Conservation (phyloP, 2,113 vertebrate species). For the Malurus elegans region DNA sequence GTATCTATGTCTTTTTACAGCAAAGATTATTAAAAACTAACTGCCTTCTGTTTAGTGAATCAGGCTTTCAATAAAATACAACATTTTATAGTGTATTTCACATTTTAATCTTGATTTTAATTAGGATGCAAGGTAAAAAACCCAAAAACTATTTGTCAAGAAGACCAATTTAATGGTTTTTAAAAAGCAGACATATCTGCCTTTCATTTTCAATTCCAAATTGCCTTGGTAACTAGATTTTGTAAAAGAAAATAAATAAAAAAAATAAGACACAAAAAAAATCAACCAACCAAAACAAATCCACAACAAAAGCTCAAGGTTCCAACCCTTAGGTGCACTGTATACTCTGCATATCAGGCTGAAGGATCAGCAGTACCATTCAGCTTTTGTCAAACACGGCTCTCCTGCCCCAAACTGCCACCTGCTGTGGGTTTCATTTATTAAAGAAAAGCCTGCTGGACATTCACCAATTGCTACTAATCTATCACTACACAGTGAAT, state of each 20-base stretch:
- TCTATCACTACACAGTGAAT: neutral
- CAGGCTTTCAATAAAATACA: neutral
- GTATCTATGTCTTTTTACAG: neutral
- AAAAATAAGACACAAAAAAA: neutral
- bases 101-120: neutral
- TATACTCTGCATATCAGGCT: conserved; percentile 1
- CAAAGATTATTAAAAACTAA: conserved; percentile 1
- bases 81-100: neutral
- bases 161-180: neutral
- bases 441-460: neutral
- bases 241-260: neutral
- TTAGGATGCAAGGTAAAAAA: neutral
- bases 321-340: conserved; percentile 48
- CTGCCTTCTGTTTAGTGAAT: neutral
- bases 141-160: neutral
- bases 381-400: neutral
- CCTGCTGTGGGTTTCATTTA: neutral
- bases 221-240: conserved; percentile 72
- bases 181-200: conserved; percentile 23
- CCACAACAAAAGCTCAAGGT: neutral
- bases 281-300: neutral
- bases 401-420: neutral
- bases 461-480: neutral
- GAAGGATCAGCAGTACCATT: conserved; percentile 1
- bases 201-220: conserved; percentile 66